These are phyloP conservation scores for Ancistrus triradiatus DNA, from an alignment of 2,113 vertebrate species.

Conservation along the genomic window DNA sequence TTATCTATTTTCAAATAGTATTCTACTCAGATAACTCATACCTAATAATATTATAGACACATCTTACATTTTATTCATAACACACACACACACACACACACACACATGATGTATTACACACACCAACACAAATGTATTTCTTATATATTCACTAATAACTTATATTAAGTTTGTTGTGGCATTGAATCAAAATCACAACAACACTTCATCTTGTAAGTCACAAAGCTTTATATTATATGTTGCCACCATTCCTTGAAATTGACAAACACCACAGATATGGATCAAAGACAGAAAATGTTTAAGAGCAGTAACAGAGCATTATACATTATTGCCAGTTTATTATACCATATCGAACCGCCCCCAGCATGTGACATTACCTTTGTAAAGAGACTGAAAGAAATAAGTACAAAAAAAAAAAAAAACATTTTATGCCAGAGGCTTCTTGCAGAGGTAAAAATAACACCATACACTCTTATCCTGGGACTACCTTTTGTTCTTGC, in stretches of 20 bases:
- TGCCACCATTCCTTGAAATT: conserved; percentile 17
- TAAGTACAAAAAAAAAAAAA: conserved; percentile 16
- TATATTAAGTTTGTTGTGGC: too few species aligned
- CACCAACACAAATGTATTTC: too few species aligned
- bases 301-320: conserved; percentile 16
- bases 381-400: conserved; percentile 29
- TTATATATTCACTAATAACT: too few species aligned
- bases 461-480: conserved; percentile 47
- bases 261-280: conserved; percentile 24
- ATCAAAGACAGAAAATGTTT: conserved; percentile 35
- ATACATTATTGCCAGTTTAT: conserved; percentile 41
- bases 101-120: too few species aligned
- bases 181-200: too few species aligned
- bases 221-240: conserved; percentile 30
- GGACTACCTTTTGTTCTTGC: conserved; percentile 64
- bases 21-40: too few species aligned
- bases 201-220: neutral
- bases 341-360: conserved; percentile 53
- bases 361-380: conserved; percentile 51
- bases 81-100: too few species aligned
- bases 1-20: too few species aligned
- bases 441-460: conserved; percentile 8
- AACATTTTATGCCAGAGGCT: conserved; percentile 15
- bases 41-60: too few species aligned
- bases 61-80: too few species aligned